phyloP scores from a whole-genome alignment of 2,888 invertebrate genomes.

The Helleia helle region DNA sequence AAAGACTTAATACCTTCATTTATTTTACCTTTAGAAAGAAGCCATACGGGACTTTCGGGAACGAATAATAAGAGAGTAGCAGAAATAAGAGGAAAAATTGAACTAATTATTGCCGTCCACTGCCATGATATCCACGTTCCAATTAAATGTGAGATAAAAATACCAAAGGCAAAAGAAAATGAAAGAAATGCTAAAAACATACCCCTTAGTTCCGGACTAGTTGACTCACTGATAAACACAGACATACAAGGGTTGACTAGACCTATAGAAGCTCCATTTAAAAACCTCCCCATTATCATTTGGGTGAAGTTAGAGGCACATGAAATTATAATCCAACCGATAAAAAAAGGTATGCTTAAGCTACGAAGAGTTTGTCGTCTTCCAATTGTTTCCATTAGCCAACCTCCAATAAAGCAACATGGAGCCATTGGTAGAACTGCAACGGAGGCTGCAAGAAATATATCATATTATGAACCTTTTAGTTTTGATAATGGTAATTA shows the following conservation, averaged over 20 bases:
- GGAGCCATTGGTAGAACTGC: constrained; percentile 5
- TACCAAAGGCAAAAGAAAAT: constrained; percentile 3
- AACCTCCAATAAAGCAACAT: constrained; percentile 3
- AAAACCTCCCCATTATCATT: constrained; percentile 5
- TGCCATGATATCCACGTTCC: constrained; percentile 7
- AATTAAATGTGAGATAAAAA: constrained; percentile 1
- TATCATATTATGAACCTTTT: too few relatives aligned
- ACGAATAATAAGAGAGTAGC: not conserved
- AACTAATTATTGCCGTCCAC: constrained; percentile 1
- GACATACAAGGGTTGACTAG: constrained; percentile 2
- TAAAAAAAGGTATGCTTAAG: constrained; percentile 1
- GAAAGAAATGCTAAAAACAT: constrained; percentile 6
- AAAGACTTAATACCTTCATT: constrained; percentile 2
- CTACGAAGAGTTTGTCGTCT: constrained; percentile 4
- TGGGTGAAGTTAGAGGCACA: constrained; percentile 1
- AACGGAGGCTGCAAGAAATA: not conserved
- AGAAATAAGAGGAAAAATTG: not conserved
- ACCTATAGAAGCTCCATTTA: constrained; percentile 2
- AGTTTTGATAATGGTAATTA: too few relatives aligned
- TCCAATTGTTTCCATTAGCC: constrained; percentile 1
- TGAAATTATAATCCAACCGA: constrained; percentile 2
- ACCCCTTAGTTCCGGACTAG: constrained; percentile 2
- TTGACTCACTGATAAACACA: not conserved
- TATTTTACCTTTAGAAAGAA: constrained; percentile 4
- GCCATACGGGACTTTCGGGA: constrained; percentile 5